Evolutionary conservation across 2,113 vertebrate species (phyloP), one percentile per base, ranked within the genome.

Genomic region (Urocitellus parryii): DNA sequence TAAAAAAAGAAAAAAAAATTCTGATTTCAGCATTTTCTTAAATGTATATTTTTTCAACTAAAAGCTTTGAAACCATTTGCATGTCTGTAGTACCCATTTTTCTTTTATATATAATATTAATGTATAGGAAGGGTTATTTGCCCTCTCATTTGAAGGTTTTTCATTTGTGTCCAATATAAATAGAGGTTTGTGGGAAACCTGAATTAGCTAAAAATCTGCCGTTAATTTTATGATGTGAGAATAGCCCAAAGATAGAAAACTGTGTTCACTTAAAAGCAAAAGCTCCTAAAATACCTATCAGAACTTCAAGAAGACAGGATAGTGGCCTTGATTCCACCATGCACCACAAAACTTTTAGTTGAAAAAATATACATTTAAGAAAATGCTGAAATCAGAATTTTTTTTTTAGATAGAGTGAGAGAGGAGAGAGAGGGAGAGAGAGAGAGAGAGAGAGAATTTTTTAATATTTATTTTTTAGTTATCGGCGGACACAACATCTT

Each of bases 91-190:
- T 48, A 16, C 51, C 51, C 93, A 42, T 39, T 79, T 85, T 95
- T 95, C 42, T 58, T 74, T 85, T 77, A 91, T 34, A 4, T 11
- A 39, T n/a, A 88, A 73, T 88, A 63, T 70, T 88, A 89, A 93
- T 79, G 80, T 76, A 88, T 80, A 18, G 63, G 7, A 84, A 18
- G 27, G 29, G 8, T 87, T 88, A 48, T 93, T 72, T 77, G 58
- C 27, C 45, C n/a, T 91, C 18, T 39, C 65, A 91, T 76, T 68
- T 91, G 24, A 91, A 95, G 4, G 24, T 39, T 96, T 96, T 96
- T 96, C 61, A 95, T 18, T 92, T 94, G 39, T 72, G 51, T 88
- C 72, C 20, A 76, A 85, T 70, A 51, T n/a, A 70, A 39, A 48
- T 51, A 67, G 14, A 86, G 24, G 25, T 2, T 61, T 90, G n/a